Evolutionary conservation across 2,113 vertebrate genomes (phyloP), one percentile per base, ranked within the genome.

Genomic region (Penelope pileata): DNA sequence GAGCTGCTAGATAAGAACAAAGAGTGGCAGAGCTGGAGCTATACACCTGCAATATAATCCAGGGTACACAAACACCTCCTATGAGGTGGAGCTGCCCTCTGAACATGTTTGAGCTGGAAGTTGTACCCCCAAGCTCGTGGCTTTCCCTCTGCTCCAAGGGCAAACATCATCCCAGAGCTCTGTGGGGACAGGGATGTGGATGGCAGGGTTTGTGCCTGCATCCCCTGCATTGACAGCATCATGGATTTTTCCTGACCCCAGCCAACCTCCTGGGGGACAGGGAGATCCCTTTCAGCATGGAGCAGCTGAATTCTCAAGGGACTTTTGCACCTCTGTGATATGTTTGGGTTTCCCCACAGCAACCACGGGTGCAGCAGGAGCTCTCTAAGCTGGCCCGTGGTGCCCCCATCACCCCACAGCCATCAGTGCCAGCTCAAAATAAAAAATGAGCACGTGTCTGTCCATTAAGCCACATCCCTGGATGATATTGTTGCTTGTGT

Each of bases 221-320:
- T 50, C 22, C 9, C 73, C 50, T 51, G 53, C 29, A 10, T 19
- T 51, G 30, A 16, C 60, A 54, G 22, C 22, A 26, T 26, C 21
- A 12, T 10, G 34, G 30, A 15, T 6, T 47, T 76, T 60, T 34
- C 43, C 60, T 63, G 36, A 18, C 36, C 60, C 56, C 64, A 36
- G 7, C 40, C 76, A 54, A 26, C 36, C 32, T 89, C 34, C 43
- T 0, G 1, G 79, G 51, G 79, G 23, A 79, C 59, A 18, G 23
- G 50, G 14, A 3, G 26, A 51, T 83, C n/a, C 60, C 59, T 50
- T 29, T 47, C 58, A 54, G 59, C 50, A 23, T 2, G 19, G 40
- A 63, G 45, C 70, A 66, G 88, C 81, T 93, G 91, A 96, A 93
- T 96, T 97, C 88, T 94, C 4, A 0, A 67, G 81, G 85, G 50